Evolutionary conservation across 2,888 invertebrate genomes (phyloP), one percentile per base, ranked within the genome.

Genomic region (Chrysomela aeneicollis): DNA sequence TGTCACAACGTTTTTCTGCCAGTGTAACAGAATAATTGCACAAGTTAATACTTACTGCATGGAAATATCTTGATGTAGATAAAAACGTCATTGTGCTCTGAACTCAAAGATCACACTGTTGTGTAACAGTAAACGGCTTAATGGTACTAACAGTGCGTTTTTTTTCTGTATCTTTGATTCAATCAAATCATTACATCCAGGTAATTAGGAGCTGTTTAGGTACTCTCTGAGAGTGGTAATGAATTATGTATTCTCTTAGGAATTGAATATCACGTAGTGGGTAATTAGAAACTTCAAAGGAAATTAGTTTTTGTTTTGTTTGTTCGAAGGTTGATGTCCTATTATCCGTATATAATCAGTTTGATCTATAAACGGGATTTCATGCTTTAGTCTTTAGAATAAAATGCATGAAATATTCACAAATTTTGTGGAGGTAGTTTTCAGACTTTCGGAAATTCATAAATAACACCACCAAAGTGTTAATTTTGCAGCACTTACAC

Each of bases 21-120:
- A 57, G 26, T 37, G 15, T 21, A 46, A 32, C 12, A 46, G 3
- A 18, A 57, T 26, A 46, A 47, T 57, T 57, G n/a, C 46, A 46
- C 46, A 46, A 57, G 17, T 57, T 42, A n/a, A 4, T 15, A 42
- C n/a, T 26, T 5, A 15, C 3, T 15, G n/a, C 42, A 35, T 35
- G 12, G 12, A 35, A 35, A 2, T 35, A 35, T 6, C 35, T 6
- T 26, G 3, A 26, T 26, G 6, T 3, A 26, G 6, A 26, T 6
- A 22, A 17, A 46, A 57, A 46, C 15, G 30, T 46, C 18, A 46
- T 57, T 57, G 57, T 47, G 42, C 57, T 26, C 17, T 57, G 55
- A 55, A 26, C 9, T 35, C 35, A 35, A 3, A 35, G 35, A 2
- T 35, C 3, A 35, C 10, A 35, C 35, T 9, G 9, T 35, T 15